Conservation (phyloP, 2,113 vertebrate species). For the Trematomus loennbergii region DNA sequence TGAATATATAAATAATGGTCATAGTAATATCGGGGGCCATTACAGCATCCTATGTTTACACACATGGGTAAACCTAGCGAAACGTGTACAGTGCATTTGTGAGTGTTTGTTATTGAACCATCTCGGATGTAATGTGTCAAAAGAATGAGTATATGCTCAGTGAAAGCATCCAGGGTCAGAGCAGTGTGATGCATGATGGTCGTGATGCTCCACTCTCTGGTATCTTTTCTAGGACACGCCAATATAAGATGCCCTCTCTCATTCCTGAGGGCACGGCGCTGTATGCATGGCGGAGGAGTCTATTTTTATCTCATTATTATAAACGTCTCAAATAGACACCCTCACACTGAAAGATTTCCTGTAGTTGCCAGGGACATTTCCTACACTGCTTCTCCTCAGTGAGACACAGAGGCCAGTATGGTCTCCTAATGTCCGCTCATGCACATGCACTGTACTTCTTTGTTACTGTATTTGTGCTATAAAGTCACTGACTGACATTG, state of each 20-base stretch:
- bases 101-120: slow-evolving; percentile 11
- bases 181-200: slow-evolving; percentile 37
- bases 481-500: slow-evolving; percentile 17
- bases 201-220: slow-evolving; percentile 32
- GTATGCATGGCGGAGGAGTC: slow-evolving; percentile 40
- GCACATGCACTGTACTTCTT: not conserved
- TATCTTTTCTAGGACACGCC: slow-evolving; percentile 71
- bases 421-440: not conserved
- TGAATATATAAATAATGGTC: not conserved
- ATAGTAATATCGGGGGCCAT: not conserved
- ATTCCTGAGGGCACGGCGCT: slow-evolving; percentile 52
- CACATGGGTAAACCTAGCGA: no score
- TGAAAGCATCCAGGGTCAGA: slow-evolving; percentile 50
- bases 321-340: slow-evolving; percentile 50
- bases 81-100: not conserved
- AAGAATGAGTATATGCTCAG: slow-evolving; percentile 23
- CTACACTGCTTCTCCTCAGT: not conserved
- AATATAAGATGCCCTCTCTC: slow-evolving; percentile 55
- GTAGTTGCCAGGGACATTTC: slow-evolving; percentile 20
- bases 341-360: slow-evolving; percentile 32
- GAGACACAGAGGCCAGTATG: not conserved
- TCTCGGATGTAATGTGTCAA: slow-evolving; percentile 41
- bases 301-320: slow-evolving; percentile 71
- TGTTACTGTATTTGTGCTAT: not conserved
- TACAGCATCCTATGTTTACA: slow-evolving; percentile 1